phyloP scores from a whole-genome alignment of 2,113 vertebrate species.

The Orycteropus afer region DNA sequence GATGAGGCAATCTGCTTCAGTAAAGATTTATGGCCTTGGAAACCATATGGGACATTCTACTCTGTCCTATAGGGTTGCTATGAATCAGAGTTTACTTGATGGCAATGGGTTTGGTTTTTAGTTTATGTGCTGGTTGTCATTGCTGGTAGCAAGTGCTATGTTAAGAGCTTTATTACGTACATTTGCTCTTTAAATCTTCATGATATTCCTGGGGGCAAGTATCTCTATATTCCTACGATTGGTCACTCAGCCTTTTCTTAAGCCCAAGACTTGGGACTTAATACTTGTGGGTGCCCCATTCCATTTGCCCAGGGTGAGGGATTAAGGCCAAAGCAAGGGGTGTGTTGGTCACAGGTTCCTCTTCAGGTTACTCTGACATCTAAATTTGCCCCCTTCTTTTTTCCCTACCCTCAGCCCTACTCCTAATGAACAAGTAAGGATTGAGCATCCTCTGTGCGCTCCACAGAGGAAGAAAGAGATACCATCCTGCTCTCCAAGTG shows the following conservation, averaged over 20 bases:
- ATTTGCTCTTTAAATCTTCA: neutral
- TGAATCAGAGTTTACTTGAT: no score
- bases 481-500: neutral
- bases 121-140: neutral
- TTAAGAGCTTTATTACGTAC: neutral
- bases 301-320: neutral
- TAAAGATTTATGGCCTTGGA: no score
- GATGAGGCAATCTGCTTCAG: no score
- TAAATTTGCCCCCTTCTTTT: neutral
- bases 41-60: no score
- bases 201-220: neutral
- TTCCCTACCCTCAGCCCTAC: neutral
- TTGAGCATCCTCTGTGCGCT: neutral
- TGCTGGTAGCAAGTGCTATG: neutral
- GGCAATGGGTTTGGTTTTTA: no score
- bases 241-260: neutral
- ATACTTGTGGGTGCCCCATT: no score
- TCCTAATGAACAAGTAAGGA: neutral
- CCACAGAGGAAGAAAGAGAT: neutral
- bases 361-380: neutral
- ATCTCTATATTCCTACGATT: neutral
- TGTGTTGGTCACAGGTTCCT: neutral
- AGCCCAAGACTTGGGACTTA: neutral
- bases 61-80: no score
- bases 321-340: neutral